Conservation (phyloP, 2,888 invertebrate genomes). For the Octodonta nipae region DNA sequence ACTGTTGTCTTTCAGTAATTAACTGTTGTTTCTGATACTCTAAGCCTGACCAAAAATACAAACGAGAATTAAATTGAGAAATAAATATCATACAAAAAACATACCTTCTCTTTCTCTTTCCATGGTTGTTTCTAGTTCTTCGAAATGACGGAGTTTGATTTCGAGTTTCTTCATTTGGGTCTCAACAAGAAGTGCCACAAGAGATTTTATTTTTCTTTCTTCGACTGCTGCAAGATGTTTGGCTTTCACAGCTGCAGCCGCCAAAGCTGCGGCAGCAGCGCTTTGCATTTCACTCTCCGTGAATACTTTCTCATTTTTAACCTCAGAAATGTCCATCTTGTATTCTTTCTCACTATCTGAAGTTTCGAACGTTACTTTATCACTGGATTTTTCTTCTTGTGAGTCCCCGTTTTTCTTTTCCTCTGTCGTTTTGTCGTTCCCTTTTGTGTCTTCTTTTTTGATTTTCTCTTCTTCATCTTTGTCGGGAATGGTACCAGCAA, state of each 20-base stretch:
- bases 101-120: slow-evolving; percentile 82
- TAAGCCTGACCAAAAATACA: too few species aligned
- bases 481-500: slow-evolving; percentile 55
- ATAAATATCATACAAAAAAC: too few species aligned
- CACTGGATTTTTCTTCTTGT: slow-evolving; percentile 22
- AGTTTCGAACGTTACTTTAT: slow-evolving; percentile 28
- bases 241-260: slow-evolving; percentile 97
- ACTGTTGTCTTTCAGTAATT: slow-evolving; percentile 93
- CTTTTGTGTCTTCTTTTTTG: slow-evolving; percentile 37
- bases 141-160: slow-evolving; percentile 95
- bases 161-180: slow-evolving; percentile 99
- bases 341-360: slow-evolving; percentile 37
- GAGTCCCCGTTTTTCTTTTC: slow-evolving; percentile 31
- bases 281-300: slow-evolving; percentile 60
- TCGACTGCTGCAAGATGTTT: slow-evolving; percentile 97
- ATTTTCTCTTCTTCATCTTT: slow-evolving; percentile 41
- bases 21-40: slow-evolving; percentile 97
- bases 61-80: too few species aligned
- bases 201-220: slow-evolving; percentile 93
- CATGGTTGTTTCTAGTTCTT: slow-evolving; percentile 95
- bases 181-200: slow-evolving; percentile 94
- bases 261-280: slow-evolving; percentile 91
- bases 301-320: slow-evolving; percentile 28
- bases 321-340: slow-evolving; percentile 33
- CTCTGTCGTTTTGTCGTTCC: slow-evolving; percentile 28